Base-by-base conservation (phyloP, 1,140 invertebrate species). In the Drosophila subobscura region DNA sequence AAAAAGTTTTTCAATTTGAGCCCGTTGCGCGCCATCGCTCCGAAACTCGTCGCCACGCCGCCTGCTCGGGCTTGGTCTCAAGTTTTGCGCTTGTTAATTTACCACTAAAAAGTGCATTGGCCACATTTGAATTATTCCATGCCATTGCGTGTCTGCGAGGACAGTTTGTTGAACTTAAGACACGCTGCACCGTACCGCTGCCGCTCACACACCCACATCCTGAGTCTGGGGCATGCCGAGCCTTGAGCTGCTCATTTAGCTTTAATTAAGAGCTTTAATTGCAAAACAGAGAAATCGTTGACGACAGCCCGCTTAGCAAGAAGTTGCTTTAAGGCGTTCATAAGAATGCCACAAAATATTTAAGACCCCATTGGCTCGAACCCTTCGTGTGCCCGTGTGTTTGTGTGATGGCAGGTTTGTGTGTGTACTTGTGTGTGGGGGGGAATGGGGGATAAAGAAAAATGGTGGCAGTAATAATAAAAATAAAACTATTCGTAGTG, bases 1-100 rank as follows among this genome's bases (percentile, higher is more conserved):
- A 55, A 70, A 86, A 86, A 86, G 49, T 86, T 86, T 86, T 86
- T 86, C 81, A 86, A 86, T 86, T 86, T 86, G 77, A 77, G 68
- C 81, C 47, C 61, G 57, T 20, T 53, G 63, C 8, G 25, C 50
- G 50, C 41, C 37, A 60, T 16, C 52, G 8, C 42, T n/a, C 40
- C n/a, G 33, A 50, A 37, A 20, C 44, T 29, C 44, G 8, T 7
- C 29, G 40, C 37, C 16, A 16, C 20, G 51, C 20, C 29, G 41
- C 44, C 25, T 42, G 49, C n/a, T 40, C 46, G n/a, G 50, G 23
- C 58, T 40, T 52, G 73, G 44, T 37, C 56, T 55, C 2, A 61
- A 70, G 45, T 57, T 61, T 23, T 47, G 40, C 49, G 54, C 77
- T 70, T 86, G 78, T 86, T 81, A 88, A 86, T 86, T 86, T 72